These are phyloP conservation scores for Mesorhabditis spiculigera DNA, from an alignment of 2,888 invertebrate genomes.

Conservation along the genomic window DNA sequence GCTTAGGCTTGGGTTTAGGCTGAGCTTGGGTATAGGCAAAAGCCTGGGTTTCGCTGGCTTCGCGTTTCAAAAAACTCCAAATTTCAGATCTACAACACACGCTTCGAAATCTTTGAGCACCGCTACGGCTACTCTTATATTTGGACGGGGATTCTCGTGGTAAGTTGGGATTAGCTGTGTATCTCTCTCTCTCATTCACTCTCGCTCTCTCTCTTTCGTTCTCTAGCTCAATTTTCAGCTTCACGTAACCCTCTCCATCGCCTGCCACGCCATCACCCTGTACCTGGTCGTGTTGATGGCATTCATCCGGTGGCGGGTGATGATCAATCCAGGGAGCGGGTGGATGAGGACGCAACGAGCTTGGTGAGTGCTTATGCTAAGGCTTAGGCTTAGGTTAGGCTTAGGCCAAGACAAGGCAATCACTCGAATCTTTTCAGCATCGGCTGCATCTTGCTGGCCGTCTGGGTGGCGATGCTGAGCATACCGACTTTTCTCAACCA, in stretches of 20 bases:
- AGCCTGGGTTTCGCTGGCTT: too few species aligned
- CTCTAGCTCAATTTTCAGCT: constrained; percentile 12
- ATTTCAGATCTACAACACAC: constrained; percentile 43
- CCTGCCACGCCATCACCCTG: constrained; percentile 45
- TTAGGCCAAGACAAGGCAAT: too few species aligned
- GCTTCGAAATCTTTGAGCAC: constrained; percentile 39
- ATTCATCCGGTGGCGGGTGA: constrained; percentile 42
- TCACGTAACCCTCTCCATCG: constrained; percentile 43
- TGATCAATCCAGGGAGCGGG: constrained; percentile 18
- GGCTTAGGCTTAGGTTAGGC: too few species aligned
- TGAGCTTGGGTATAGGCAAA: too few species aligned
- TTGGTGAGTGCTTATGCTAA: neutral
- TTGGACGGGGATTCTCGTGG: constrained; percentile 43
- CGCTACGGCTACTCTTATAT: constrained; percentile 36
- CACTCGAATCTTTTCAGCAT: too few species aligned
- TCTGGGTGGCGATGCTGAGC: constrained; percentile 33
- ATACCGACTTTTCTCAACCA: constrained; percentile 43
- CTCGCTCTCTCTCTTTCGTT: too few species aligned
- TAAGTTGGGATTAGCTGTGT: neutral
- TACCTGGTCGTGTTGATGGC: constrained; percentile 52
- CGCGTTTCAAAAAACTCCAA: neutral
- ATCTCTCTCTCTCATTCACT: too few species aligned
- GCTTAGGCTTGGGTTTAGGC: neutral
- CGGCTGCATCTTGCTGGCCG: constrained; percentile 24
- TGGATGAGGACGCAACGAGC: constrained; percentile 5